Conservation (phyloP, 2,797 vertebrate species). For the Pachyuromys duprasi region DNA sequence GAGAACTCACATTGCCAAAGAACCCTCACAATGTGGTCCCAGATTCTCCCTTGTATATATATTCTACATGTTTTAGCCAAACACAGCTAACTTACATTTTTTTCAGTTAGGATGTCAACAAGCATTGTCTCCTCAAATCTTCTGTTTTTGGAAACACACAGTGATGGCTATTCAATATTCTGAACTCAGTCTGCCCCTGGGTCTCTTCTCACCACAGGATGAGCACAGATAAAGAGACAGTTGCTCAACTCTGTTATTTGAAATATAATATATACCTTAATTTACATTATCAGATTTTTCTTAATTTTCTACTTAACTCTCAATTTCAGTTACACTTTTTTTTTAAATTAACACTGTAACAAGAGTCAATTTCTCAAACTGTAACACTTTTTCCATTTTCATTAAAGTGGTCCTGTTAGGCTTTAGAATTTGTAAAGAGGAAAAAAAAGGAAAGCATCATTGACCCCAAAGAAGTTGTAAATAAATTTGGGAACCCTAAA, state of each 20-base stretch:
- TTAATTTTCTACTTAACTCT: background rate
- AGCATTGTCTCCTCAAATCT: background rate
- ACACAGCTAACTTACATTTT: background rate
- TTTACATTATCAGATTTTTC: slow-evolving; percentile 34
- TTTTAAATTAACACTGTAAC: background rate
- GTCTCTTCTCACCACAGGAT: background rate
- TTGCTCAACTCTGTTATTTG: background rate
- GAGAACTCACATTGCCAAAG: background rate
- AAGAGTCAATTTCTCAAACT: background rate
- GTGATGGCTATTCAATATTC: rapidly evolving
- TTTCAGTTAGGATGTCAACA: background rate
- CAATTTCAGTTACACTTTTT: background rate
- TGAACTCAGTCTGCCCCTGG: background rate
- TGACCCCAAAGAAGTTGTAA: background rate
- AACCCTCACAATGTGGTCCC: rapidly evolving
- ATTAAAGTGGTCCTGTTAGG: background rate
- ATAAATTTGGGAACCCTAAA: background rate
- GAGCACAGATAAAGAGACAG: no score
- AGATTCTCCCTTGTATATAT: background rate
- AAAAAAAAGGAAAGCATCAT: background rate
- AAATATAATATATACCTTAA: background rate
- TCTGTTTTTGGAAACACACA: background rate
- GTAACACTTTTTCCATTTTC: background rate
- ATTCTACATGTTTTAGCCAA: background rate
- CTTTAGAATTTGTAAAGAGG: background rate